phyloP scores from a whole-genome alignment of 2,113 vertebrate species.

The Mustelus asterias region DNA sequence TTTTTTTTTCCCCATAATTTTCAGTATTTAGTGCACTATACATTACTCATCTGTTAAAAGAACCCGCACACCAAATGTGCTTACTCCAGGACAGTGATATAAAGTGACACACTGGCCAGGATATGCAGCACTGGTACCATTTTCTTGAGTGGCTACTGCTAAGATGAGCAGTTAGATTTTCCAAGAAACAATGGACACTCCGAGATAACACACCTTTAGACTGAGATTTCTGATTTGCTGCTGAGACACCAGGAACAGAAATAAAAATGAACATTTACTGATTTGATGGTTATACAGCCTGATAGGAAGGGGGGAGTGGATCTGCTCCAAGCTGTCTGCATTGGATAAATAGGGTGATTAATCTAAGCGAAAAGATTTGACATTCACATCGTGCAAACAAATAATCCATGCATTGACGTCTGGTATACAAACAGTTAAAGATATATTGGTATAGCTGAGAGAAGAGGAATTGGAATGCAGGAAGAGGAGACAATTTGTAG shows the following conservation, averaged over 20 bases:
- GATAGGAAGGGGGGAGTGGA: not conserved
- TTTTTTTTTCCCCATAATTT: not conserved
- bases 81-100: not conserved
- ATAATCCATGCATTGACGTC: not conserved
- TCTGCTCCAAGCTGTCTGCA: not conserved
- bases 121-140: not conserved
- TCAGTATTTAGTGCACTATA: not conserved
- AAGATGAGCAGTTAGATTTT: not conserved
- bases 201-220: not conserved
- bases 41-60: not conserved
- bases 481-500: not conserved
- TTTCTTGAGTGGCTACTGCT: not conserved
- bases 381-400: not conserved
- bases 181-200: not conserved
- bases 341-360: not conserved
- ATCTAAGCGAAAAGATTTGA: not conserved
- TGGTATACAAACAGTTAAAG: not conserved
- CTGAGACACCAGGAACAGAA: not conserved
- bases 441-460: not conserved
- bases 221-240: not conserved
- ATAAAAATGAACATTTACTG: not conserved
- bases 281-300: not conserved
- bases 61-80: not conserved
- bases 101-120: not conserved
- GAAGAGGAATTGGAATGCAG: not conserved